Evolutionary conservation across 2,888 invertebrate species (phyloP).

Genomic region (Ypsolopha sequella): DNA sequence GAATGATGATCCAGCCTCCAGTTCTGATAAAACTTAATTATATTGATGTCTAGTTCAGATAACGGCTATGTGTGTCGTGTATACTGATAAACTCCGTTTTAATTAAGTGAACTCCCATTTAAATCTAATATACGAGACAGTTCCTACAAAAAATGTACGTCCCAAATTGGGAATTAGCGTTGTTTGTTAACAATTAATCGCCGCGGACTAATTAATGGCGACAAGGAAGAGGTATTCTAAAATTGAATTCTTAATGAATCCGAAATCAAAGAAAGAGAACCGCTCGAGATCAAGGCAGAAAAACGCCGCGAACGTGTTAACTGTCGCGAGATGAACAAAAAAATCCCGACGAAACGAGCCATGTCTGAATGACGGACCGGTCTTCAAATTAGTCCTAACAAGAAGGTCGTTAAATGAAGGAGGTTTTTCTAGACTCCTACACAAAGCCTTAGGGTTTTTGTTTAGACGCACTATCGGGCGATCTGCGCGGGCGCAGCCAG

Average conservation of each 20-base stretch:
- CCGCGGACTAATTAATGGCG: neutral
- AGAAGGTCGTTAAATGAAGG: slow-evolving; percentile 1
- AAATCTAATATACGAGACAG: neutral
- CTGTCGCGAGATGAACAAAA: too few relatives aligned
- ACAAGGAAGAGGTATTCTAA: too few relatives aligned
- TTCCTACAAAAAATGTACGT: neutral
- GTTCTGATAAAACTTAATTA: neutral
- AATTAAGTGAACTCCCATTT: neutral
- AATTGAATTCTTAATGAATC: too few relatives aligned
- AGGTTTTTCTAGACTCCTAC: slow-evolving; percentile 2
- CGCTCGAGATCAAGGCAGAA: too few relatives aligned
- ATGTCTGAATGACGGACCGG: neutral
- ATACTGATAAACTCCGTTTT: neutral
- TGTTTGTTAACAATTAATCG: neutral
- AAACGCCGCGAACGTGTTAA: too few relatives aligned
- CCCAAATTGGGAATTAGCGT: neutral
- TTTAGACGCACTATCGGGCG: neutral
- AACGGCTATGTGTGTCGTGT: neutral
- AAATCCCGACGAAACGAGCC: too few relatives aligned
- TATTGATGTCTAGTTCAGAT: neutral
- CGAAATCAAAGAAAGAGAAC: too few relatives aligned
- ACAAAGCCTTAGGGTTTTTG: neutral
- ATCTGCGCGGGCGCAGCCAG: slow-evolving; percentile 3
- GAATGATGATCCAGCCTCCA: neutral
- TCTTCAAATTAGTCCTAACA: slow-evolving; percentile 1